Evolutionary conservation across 2,888 invertebrate species (phyloP).

Genomic region (Philhelius pedissequus): DNA sequence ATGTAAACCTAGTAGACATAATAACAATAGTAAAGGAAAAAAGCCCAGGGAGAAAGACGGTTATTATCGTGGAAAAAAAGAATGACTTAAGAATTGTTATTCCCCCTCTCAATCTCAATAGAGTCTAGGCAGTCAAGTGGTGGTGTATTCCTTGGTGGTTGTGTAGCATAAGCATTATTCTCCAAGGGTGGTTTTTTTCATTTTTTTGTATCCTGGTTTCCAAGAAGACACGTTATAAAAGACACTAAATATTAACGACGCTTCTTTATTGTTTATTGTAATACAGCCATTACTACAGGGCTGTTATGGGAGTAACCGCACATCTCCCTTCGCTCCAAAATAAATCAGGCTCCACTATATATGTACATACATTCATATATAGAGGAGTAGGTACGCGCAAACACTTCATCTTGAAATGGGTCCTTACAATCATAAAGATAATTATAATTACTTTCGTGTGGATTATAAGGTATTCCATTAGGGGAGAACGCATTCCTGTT

Average conservation of each 20-base stretch:
- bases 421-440: slow-evolving; percentile 59
- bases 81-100: slow-evolving; percentile 52
- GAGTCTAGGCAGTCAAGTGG: not conserved
- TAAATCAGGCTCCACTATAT: not conserved
- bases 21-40: not conserved
- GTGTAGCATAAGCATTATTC: not conserved
- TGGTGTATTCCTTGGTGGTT: not conserved
- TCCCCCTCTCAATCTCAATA: not conserved
- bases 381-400: not conserved
- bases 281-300: not conserved
- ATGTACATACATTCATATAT: too few species aligned
- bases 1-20: not conserved
- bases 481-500: not conserved
- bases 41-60: slow-evolving; percentile 1
- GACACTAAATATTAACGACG: slow-evolving; percentile 54
- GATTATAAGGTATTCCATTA: slow-evolving; percentile 13
- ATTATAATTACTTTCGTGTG: slow-evolving; percentile 63
- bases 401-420: slow-evolving; percentile 10
- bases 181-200: not conserved
- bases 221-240: slow-evolving; percentile 19
- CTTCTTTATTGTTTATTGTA: slow-evolving; percentile 62
- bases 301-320: not conserved
- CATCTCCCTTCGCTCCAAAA: not conserved
- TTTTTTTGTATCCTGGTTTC: not conserved
- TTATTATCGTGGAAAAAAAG: slow-evolving; percentile 58